phyloP scores from a whole-genome alignment of 2,888 invertebrate species.

The Maniola hyperantus region DNA sequence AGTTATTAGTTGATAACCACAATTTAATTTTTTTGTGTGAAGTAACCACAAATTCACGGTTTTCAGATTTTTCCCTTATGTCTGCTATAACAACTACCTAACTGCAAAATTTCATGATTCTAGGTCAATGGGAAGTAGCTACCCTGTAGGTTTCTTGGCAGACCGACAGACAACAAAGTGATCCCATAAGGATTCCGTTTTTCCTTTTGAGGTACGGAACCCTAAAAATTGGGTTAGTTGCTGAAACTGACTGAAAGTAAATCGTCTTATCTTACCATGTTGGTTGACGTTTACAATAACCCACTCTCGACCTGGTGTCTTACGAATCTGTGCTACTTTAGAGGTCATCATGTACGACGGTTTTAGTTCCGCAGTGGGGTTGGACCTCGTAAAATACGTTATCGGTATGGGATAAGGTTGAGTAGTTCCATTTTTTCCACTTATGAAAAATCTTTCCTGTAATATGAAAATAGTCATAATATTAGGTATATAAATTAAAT shows the following conservation, averaged over 20 bases:
- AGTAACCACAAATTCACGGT: too few relatives aligned
- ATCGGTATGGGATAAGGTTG: conserved; percentile 75
- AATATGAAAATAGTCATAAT: conserved; percentile 37
- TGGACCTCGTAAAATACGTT: conserved; percentile 64
- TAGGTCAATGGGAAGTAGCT: too few relatives aligned
- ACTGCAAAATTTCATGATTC: too few relatives aligned
- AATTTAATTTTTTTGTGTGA: too few relatives aligned
- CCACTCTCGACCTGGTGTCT: conserved; percentile 74
- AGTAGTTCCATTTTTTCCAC: conserved; percentile 53
- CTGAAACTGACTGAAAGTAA: not conserved
- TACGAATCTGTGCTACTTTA: conserved; percentile 55
- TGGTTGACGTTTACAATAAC: conserved; percentile 85
- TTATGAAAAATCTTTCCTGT: conserved; percentile 82
- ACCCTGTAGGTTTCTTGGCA: too few relatives aligned
- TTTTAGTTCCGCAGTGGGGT: conserved; percentile 58
- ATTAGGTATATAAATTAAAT: too few relatives aligned
- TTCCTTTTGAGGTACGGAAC: too few relatives aligned
- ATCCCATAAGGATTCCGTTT: too few relatives aligned
- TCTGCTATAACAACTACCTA: too few relatives aligned
- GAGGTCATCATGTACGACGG: conserved; percentile 74
- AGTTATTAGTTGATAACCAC: too few relatives aligned
- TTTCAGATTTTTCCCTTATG: too few relatives aligned
- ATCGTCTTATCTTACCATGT: conserved; percentile 71
- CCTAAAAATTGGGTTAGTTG: not conserved
- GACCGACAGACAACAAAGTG: too few relatives aligned